These are phyloP conservation scores for Rosalia funebris DNA, from an alignment of 2,888 invertebrate genomes.

Conservation along the genomic window DNA sequence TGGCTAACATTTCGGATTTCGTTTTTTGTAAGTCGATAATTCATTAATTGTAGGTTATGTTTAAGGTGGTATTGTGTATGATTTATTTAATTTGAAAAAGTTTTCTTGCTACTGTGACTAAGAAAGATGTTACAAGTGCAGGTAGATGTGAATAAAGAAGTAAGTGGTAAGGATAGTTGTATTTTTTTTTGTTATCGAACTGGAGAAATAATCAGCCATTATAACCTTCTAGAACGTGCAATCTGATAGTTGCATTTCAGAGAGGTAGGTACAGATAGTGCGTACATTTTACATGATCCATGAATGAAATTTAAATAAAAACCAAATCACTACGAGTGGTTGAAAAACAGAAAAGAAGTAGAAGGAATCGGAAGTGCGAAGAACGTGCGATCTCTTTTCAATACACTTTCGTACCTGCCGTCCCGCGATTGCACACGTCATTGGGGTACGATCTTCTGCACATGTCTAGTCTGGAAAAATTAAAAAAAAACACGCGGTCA, in stretches of 20 bases:
- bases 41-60: too few species aligned
- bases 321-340: slow-evolving; percentile 32
- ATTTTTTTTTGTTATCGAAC: too few species aligned
- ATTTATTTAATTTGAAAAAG: too few species aligned
- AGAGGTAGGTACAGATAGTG: slow-evolving; percentile 19
- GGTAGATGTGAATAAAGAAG: too few species aligned
- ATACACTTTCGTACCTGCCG: slow-evolving; percentile 81
- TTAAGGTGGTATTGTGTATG: too few species aligned
- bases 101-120: too few species aligned
- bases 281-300: slow-evolving; percentile 24
- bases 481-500: slow-evolving; percentile 57
- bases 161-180: too few species aligned
- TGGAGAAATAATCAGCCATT: slow-evolving; percentile 12
- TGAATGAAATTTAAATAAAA: slow-evolving; percentile 22
- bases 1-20: too few species aligned
- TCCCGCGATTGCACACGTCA: slow-evolving; percentile 97
- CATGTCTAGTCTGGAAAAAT: slow-evolving; percentile 95
- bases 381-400: slow-evolving; percentile 34
- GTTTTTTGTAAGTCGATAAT: too few species aligned
- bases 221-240: background rate
- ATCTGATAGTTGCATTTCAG: background rate
- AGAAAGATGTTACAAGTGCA: too few species aligned
- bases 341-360: slow-evolving; percentile 32
- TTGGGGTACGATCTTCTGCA: slow-evolving; percentile 94
- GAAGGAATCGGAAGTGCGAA: slow-evolving; percentile 32